Evolutionary conservation across 2,113 vertebrate genomes (phyloP), one percentile per base, ranked within the genome.

Genomic region (Equus przewalskii): DNA sequence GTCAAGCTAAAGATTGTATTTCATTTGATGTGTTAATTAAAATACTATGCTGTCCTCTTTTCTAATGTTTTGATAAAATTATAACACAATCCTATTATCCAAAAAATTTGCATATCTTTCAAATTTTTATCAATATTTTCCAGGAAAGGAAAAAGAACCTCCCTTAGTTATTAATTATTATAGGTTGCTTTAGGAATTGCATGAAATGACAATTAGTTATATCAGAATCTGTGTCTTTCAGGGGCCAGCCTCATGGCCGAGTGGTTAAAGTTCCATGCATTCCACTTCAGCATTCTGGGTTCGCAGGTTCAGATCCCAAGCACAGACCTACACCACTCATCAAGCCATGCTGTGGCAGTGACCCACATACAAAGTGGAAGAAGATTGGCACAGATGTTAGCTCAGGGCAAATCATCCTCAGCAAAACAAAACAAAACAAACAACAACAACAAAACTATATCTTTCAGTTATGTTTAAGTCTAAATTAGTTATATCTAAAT

Each of bases 61-160:
- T 91, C 67, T 60, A 76, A 75, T 92, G 67, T 96, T 76, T 26
- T 97, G 83, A 96, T 93, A 95, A 96, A 91, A 72, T 85, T 97
- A 93, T 92, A 76, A 82, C 51, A 76, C 5, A 96, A 93, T 46
- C 51, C 1, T 80, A 70, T 8, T 22, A 49, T 0, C 64, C 41
- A 82, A 1, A 30, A 91, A 76, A 30, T 70, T n/a, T 91, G 49
- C 1, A 58, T 49, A 41, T 49, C 26, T 95, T 30, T 7, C 33
- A 94, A 26, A 18, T 79, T 79, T 95, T 93, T 82, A 30, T 41
- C 19, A 79, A 26, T 51, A 73, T 51, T 87, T 97, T 76, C 70
- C 11, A 28, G 2, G 41, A 82, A 88, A 92, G 8, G 9, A 8
- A 85, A 91, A 97, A 93, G 15, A 65, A 24, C 28, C 6, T 44